These are phyloP conservation scores for Acanthisitta chloris DNA, from an alignment of 2,113 vertebrate species.

Conservation along the genomic window DNA sequence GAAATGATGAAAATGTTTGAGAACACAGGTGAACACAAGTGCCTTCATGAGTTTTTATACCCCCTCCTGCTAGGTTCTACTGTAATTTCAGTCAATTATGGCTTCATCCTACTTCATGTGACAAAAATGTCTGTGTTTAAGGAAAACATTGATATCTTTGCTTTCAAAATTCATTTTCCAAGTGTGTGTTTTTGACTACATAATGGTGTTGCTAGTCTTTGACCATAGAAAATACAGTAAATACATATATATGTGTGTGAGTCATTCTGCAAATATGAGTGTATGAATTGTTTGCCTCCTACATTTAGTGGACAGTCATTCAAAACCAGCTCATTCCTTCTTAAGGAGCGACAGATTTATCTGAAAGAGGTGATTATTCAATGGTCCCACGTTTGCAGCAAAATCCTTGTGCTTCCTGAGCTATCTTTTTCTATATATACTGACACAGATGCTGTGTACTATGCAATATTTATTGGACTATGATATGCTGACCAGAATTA, in stretches of 20 bases:
- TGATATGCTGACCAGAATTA: neutral
- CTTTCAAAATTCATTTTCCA: neutral
- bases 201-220: neutral
- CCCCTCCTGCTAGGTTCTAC: accelerated
- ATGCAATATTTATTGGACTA: neutral
- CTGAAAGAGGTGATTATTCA: neutral
- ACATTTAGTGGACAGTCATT: neutral
- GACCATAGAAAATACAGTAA: neutral
- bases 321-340: neutral
- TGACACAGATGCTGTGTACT: too few species aligned
- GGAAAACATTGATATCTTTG: neutral
- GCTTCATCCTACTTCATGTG: neutral
- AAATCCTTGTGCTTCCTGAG: neutral
- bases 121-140: neutral
- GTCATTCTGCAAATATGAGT: neutral
- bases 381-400: neutral
- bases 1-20: neutral
- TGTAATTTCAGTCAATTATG: neutral
- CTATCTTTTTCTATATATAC: neutral
- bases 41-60: neutral
- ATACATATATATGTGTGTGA: neutral
- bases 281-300: neutral
- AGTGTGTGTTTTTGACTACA: neutral
- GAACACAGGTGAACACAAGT: neutral
- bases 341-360: neutral